phyloP scores from a whole-genome alignment of 1,140 invertebrate species.

The Drosophila prosaltans region DNA sequence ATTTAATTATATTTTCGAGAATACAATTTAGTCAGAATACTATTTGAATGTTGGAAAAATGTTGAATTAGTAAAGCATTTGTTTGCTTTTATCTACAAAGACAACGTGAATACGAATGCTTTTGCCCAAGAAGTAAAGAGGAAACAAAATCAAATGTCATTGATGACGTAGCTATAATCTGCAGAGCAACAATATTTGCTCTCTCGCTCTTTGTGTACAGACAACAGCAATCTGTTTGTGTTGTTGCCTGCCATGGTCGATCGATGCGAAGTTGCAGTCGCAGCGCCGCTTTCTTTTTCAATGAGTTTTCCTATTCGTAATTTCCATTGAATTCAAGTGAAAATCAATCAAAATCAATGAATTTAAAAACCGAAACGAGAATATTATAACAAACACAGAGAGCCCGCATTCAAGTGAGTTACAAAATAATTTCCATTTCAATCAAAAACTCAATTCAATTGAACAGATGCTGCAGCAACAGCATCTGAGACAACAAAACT shows the following conservation, averaged over 20 bases:
- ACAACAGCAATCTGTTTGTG: not conserved
- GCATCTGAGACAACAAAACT: constrained; percentile 3
- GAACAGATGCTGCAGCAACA: constrained; percentile 8
- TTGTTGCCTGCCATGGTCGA: not conserved
- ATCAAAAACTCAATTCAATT: constrained; percentile 10
- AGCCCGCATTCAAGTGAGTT: constrained; percentile 16
- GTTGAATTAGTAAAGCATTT: no score
- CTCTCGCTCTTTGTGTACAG: not conserved
- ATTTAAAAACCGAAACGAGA: constrained; percentile 4
- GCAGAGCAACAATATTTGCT: not conserved
- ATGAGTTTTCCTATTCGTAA: constrained; percentile 29
- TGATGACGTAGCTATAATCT: not conserved
- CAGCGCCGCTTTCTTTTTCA: constrained; percentile 12
- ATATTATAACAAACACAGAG: constrained; percentile 2
- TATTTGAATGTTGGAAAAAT: no score
- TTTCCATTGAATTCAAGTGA: constrained; percentile 22
- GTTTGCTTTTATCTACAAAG: no score
- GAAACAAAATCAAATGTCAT: not conserved
- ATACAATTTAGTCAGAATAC: no score
- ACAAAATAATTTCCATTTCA: constrained; percentile 2
- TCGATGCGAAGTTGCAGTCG: not conserved
- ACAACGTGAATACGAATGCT: no score
- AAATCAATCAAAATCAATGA: constrained; percentile 18
- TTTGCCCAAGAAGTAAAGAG: no score
- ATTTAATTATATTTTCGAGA: no score